phyloP scores from a whole-genome alignment of 2,113 vertebrate genomes.

The Podiceps cristatus region DNA sequence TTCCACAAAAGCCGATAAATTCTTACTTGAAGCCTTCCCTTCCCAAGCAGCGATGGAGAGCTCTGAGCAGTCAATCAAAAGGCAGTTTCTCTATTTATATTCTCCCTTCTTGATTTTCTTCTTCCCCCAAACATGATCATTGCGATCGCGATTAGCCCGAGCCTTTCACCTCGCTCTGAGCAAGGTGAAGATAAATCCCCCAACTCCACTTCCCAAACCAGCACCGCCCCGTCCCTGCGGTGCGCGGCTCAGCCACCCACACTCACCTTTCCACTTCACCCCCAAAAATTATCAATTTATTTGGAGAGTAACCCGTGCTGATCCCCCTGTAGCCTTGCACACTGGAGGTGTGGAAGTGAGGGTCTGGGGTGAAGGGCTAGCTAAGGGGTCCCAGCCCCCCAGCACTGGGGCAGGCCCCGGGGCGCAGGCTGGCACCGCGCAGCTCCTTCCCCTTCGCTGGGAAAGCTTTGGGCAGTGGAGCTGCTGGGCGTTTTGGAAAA shows the following conservation, averaged over 20 bases:
- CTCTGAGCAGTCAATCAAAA: not conserved
- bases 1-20: not conserved
- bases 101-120: not conserved
- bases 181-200: not conserved
- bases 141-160: rapidly evolving
- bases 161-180: not conserved
- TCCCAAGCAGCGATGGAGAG: not conserved
- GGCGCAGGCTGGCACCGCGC: not conserved
- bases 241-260: not conserved
- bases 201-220: not conserved
- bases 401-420: not conserved
- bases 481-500: not conserved
- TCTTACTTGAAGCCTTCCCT: not conserved
- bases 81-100: not conserved
- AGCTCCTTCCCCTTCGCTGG: not conserved
- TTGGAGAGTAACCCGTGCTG: not conserved
- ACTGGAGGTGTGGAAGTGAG: rapidly evolving
- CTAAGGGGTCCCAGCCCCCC: not conserved
- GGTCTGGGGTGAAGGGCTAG: not conserved
- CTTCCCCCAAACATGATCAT: not conserved
- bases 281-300: too few relatives aligned
- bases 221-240: too few relatives aligned
- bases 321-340: not conserved
- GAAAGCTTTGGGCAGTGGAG: not conserved
- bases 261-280: not conserved